Base-by-base conservation (phyloP, 1,140 invertebrate genomes). In the Drosophila sp. region DNA sequence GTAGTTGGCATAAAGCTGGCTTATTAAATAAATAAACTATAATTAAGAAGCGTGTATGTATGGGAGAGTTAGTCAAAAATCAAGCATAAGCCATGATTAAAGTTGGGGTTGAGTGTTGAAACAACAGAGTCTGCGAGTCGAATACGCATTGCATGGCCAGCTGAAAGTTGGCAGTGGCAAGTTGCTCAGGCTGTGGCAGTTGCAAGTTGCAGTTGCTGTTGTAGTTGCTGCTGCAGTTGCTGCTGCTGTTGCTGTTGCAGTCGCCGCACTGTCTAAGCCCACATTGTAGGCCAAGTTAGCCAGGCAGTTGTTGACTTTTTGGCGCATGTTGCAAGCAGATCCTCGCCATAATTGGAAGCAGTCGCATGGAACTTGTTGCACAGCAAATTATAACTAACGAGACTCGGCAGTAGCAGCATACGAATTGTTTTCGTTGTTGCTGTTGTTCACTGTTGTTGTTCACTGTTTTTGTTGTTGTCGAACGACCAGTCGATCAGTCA, bases 261-360 rank as follows among this genome's bases (percentile, higher is more conserved):
- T 64, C 82, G 82, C 82, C 82, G 50, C 58, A 38, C 61, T 64
- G 82, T 87, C 82, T 87, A 76, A 69, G 78, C 71, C 58, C 58
- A 74, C 70, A 67, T 66, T 53, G 71, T 78, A 69, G 82, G 82
- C 81, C 82, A 86, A 56, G 38, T 59, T 38, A 43, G 50, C 36
- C 77, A 51, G 75, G 67, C 59, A 77, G 77, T 58, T 80, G 80
- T 83, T 83, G 80, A 80, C 67, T 84, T 83, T 87, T 80, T 86
- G 81, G 81, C 43, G 78, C 70, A 81, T 87, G 81, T 81, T 76
- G 82, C 82, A 87, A 81, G 61, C 78, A 81, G 79, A 82, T 86
- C 81, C 82, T 87, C 63, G 64, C 82, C 82, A 86, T 86, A 86
- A 86, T 87, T 86, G 82, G 82, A 87, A 82, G 82, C 78, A 86